Evolutionary conservation across 2,113 vertebrate species (phyloP).

Genomic region (Leucosticte australis): DNA sequence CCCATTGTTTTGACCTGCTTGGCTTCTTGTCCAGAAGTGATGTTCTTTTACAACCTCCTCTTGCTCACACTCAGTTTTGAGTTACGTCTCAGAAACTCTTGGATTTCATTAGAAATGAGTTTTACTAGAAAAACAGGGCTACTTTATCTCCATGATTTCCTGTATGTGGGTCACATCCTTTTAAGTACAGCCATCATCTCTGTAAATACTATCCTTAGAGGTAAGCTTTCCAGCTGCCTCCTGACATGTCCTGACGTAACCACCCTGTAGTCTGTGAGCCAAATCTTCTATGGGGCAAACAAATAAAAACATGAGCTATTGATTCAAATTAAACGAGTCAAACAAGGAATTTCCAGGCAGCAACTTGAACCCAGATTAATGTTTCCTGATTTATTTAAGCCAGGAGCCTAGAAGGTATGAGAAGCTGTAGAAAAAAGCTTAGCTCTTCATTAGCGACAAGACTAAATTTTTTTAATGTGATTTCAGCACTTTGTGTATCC

Average conservation of each 20-base stretch:
- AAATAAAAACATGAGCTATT: not conserved
- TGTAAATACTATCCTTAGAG: not conserved
- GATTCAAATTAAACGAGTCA: not conserved
- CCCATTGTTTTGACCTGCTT: not conserved
- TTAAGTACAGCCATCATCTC: not conserved
- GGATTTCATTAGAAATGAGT: conserved; percentile 9
- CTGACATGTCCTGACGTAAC: not conserved
- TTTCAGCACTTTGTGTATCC: not conserved
- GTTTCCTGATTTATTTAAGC: not conserved
- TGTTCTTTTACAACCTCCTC: not conserved
- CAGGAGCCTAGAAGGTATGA: not conserved
- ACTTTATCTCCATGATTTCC: conserved; percentile 28
- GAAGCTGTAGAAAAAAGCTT: not conserved
- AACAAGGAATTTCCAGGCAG: not conserved
- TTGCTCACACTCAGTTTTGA: not conserved
- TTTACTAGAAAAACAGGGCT: not conserved
- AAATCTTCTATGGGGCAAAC: not conserved
- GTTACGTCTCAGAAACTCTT: not conserved
- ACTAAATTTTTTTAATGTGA: not conserved
- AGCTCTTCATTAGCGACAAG: not conserved
- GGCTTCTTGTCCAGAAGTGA: not conserved
- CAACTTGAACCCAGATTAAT: not conserved
- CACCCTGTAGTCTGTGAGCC: not conserved
- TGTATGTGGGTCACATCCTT: not conserved
- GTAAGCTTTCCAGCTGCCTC: not conserved